Evolutionary conservation across 2,113 vertebrate genomes (phyloP).

Genomic region (Ophiodon elongatus): DNA sequence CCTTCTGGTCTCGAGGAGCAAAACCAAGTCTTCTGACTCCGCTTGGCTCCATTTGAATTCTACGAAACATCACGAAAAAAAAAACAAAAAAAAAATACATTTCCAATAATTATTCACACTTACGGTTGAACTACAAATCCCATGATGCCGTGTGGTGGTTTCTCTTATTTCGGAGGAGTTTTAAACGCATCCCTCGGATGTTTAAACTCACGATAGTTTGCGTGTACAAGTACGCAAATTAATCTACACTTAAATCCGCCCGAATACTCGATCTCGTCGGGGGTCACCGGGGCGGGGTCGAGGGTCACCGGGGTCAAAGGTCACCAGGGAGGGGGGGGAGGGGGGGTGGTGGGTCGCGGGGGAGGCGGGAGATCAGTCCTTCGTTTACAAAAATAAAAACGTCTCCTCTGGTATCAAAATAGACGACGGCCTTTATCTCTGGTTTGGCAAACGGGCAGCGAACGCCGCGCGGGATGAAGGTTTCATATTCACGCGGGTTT

Average conservation of each 20-base stretch:
- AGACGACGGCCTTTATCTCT: constrained; percentile 67
- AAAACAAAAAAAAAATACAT: not conserved
- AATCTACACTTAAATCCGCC: constrained; percentile 11
- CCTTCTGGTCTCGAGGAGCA: not conserved
- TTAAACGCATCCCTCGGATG: not conserved
- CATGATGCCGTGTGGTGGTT: not conserved
- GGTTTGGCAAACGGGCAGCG: constrained; percentile 21
- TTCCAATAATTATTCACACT: not conserved
- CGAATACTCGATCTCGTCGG: constrained; percentile 25
- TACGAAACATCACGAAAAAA: not conserved
- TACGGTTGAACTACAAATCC: not conserved
- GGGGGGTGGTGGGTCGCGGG: no score
- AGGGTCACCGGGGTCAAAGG: no score
- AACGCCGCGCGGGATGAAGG: not conserved
- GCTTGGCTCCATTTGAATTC: not conserved
- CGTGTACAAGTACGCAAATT: constrained; percentile 63
- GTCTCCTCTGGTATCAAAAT: constrained; percentile 82
- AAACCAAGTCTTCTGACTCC: not conserved
- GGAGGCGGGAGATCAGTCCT: not conserved
- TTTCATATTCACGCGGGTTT: no score
- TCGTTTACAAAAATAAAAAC: constrained; percentile 81
- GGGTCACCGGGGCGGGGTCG: no score
- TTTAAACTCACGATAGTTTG: not conserved
- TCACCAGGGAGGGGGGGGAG: no score
- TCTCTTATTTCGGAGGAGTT: not conserved